A percentile compares a stretch with the other conserved stretches of the same genome.
Evolutionary conservation across 2,113 vertebrate species (phyloP).

Genomic region (Henicopernis longicauda): DNA sequence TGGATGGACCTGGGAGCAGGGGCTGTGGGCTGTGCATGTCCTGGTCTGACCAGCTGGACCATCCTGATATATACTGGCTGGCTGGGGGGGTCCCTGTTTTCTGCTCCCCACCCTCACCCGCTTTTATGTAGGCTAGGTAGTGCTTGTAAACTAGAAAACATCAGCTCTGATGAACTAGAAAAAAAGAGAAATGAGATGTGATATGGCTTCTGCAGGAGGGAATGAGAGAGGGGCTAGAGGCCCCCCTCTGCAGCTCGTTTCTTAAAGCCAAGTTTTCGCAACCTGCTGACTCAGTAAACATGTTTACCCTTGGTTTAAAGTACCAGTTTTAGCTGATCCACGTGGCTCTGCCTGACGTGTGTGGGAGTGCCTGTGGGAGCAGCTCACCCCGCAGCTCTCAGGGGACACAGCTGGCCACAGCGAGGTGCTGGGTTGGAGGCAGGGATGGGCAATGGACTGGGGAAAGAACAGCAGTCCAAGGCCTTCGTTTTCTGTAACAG

Average conservation of each 20-base stretch:
- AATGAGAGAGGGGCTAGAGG: not conserved
- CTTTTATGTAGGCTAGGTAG: not conserved
- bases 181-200: not conserved
- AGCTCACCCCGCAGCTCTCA: not conserved
- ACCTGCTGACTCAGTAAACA: not conserved
- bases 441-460: not conserved
- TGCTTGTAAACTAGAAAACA: not conserved
- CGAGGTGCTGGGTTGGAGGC: accelerated
- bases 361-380: not conserved
- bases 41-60: not conserved
- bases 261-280: not conserved
- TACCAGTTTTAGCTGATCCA: not conserved
- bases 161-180: not conserved
- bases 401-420: not conserved
- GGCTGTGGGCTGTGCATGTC: not conserved
- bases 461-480: not conserved
- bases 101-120: not conserved
- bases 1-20: not conserved
- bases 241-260: not conserved
- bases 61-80: not conserved
- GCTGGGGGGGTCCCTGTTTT: not conserved
- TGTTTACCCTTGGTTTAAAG: not conserved
- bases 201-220: not conserved
- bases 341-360: not conserved
- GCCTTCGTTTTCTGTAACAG: not conserved